Percentiles rank a stretch among this genome's conserved stretches.
Conservation (phyloP, 2,888 invertebrate genomes). For the Chrysolina haemoptera region DNA sequence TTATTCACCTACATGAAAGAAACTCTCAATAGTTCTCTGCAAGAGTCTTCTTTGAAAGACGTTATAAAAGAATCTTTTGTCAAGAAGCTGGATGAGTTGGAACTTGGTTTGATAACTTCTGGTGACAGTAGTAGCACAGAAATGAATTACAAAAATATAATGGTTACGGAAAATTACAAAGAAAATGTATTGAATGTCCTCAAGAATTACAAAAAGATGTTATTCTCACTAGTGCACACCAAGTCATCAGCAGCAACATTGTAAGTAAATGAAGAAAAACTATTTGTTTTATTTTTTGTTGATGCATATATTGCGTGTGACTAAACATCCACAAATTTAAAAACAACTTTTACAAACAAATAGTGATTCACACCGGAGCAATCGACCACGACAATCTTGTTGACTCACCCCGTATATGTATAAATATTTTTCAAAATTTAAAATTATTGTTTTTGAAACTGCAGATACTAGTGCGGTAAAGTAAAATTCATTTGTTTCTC, state of each 20-base stretch:
- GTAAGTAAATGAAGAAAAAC: conserved; percentile 36
- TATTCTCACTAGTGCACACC: conserved; percentile 32
- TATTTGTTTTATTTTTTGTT: background rate
- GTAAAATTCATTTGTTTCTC: no score
- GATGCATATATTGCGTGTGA: background rate
- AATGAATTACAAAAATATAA: conserved; percentile 29
- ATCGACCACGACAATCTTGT: no score
- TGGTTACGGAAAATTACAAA: conserved; percentile 26
- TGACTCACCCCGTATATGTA: no score
- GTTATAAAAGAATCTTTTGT: conserved; percentile 24
- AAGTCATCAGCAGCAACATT: conserved; percentile 33
- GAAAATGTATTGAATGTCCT: conserved; percentile 32
- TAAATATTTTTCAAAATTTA: no score
- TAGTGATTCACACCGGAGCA: no score
- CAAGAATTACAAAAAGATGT: conserved; percentile 36
- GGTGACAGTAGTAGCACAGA: conserved; percentile 29
- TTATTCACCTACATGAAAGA: conserved; percentile 37
- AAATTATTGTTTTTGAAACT: no score
- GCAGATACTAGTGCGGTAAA: no score
- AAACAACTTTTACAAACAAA: no score
- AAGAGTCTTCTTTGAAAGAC: conserved; percentile 31
- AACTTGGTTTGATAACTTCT: conserved; percentile 37
- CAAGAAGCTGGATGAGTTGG: conserved; percentile 32
- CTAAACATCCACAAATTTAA: no score
- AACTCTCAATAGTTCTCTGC: conserved; percentile 21